Evolutionary conservation across 2,113 vertebrate species (phyloP).

Genomic region (Progne subis): DNA sequence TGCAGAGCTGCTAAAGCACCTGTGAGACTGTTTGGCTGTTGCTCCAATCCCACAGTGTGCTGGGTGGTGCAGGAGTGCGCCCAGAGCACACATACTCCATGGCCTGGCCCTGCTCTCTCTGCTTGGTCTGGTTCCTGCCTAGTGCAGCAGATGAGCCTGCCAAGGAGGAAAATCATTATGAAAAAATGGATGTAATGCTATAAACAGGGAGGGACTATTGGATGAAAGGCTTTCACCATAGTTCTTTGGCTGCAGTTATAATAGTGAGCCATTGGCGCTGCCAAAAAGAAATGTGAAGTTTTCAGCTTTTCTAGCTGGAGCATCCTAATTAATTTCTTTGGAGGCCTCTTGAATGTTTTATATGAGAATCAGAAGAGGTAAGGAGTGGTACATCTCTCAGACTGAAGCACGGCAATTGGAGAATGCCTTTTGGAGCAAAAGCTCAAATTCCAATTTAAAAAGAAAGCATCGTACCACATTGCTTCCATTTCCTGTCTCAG

Average conservation of each 20-base stretch:
- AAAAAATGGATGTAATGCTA: neutral
- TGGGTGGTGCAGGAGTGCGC: neutral
- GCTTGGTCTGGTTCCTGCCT: neutral
- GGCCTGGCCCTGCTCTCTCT: neutral
- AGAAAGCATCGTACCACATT: neutral
- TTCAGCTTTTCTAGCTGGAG: neutral
- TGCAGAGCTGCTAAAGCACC: neutral
- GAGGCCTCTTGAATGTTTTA: neutral
- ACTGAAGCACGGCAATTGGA: neutral
- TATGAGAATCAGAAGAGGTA: neutral
- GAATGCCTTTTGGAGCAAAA: neutral
- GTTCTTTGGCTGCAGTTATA: neutral
- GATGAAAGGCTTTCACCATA: neutral
- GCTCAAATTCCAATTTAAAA: neutral
- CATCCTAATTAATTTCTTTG: neutral
- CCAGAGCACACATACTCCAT: neutral
- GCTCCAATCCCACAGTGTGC: fast-evolving
- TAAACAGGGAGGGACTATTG: neutral
- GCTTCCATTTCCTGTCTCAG: neutral
- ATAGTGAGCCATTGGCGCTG: neutral
- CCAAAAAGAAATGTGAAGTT: neutral
- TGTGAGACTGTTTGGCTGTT: fast-evolving
- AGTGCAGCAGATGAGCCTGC: neutral
- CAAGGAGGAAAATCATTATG: neutral
- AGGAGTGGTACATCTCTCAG: neutral